phyloP scores from a whole-genome alignment of 2,113 vertebrate species.

The Peromyscus leucopus region DNA sequence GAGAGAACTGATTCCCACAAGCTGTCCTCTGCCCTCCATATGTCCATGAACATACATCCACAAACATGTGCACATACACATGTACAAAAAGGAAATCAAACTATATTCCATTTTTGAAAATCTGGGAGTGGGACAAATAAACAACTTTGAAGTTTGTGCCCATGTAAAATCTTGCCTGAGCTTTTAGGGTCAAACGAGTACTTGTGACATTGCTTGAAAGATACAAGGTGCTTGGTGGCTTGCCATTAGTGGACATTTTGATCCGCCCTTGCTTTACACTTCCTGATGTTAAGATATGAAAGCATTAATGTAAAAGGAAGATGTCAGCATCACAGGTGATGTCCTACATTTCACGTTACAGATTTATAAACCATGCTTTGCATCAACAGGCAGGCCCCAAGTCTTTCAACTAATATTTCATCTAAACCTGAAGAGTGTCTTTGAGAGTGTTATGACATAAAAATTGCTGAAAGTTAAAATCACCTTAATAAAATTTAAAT shows the following conservation, averaged over 20 bases:
- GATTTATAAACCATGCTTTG: background rate
- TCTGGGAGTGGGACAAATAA: background rate
- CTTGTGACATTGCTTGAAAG: constrained; percentile 15
- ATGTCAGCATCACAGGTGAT: background rate
- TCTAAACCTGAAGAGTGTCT: constrained; percentile 21
- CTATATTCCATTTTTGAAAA: background rate
- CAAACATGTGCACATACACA: background rate
- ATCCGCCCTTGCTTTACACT: background rate
- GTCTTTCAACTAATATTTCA: background rate
- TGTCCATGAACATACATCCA: background rate
- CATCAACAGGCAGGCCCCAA: background rate
- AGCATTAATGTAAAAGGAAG: background rate
- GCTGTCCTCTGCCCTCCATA: background rate
- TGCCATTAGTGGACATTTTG: background rate
- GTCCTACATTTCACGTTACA: background rate
- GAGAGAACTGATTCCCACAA: background rate
- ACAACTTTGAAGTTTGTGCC: background rate
- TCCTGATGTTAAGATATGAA: background rate
- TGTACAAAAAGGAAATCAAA: background rate
- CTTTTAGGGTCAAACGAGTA: background rate
- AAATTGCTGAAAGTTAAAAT: constrained; percentile 36
- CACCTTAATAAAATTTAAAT: constrained; percentile 34
- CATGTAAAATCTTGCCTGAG: background rate
- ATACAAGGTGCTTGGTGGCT: background rate
- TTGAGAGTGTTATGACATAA: constrained; percentile 18